Evolutionary conservation across 1,140 invertebrate species (phyloP).

Genomic region (Drosophila orena): DNA sequence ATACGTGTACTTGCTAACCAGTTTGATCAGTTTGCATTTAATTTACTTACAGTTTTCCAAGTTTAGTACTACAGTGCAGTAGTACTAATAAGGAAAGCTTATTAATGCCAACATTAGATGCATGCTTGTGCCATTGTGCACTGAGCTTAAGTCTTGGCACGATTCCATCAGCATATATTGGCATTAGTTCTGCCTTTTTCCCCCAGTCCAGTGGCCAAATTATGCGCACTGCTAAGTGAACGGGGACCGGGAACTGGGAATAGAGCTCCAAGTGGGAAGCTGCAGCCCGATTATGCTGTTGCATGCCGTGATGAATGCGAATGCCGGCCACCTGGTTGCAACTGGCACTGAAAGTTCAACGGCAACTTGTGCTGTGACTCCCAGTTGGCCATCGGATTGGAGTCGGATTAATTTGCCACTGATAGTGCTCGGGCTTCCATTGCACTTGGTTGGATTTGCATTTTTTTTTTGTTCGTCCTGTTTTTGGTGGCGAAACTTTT

Average conservation of each 20-base stretch:
- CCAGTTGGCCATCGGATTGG: constrained; percentile 46
- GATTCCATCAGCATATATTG: constrained; percentile 4
- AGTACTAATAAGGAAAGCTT: no score
- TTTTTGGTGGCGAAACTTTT: constrained; percentile 43
- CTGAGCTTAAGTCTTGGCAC: neutral
- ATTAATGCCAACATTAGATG: no score
- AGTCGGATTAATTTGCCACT: constrained; percentile 64
- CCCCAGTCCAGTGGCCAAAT: constrained; percentile 19
- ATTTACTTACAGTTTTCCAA: no score
- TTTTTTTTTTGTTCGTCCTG: constrained; percentile 5
- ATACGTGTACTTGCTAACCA: no score
- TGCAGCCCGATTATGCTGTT: constrained; percentile 27
- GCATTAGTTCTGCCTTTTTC: neutral
- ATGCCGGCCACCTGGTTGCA: constrained; percentile 27
- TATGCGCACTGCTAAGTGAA: constrained; percentile 52
- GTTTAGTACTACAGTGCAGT: no score
- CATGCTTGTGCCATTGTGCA: neutral
- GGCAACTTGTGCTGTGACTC: constrained; percentile 33
- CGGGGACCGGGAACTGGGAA: constrained; percentile 76
- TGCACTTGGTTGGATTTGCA: neutral
- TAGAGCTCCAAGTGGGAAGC: constrained; percentile 25
- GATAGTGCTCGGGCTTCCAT: constrained; percentile 42
- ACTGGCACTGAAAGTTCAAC: constrained; percentile 30
- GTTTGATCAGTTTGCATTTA: no score
- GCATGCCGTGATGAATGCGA: constrained; percentile 67